Base-by-base conservation (phyloP, 1,140 invertebrate genomes). In the Drosophila pseudoananassae region DNA sequence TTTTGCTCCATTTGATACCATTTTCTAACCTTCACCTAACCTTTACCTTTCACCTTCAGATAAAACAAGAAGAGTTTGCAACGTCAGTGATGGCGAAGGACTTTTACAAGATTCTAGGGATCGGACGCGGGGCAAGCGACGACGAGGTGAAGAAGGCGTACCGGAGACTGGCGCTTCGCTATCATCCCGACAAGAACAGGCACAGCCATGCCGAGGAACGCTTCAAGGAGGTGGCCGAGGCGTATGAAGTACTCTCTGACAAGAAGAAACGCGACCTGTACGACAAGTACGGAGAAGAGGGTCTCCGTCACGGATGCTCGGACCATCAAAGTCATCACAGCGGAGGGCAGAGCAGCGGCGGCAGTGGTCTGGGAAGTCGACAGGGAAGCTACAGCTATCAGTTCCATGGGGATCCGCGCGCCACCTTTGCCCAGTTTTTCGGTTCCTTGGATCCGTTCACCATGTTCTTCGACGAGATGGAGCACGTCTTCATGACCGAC, bases 141-240 rank as follows among this genome's bases (percentile, higher is more conserved):
- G 97, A 98, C 54, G 97, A 98, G 88, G 96, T 98, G 46, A 98
- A 97, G 91, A 97, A 97, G 93, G 96, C 96, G 36, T 98, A 98
- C 90, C 94, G 96, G 78, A 97, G 96, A 93, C 92, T 88, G 54
- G 97, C 97, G 1, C 93, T 98, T 53, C 97, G 97, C 92, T 97
- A 95, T 92, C 97, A 98, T 92, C 97, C 97, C 14, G 97, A 98
- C 92, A 98, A 98, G 93, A 98, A 98, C 93, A 96, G 97, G 89
- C 97, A 97, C 93, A 95, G 96, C 57, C 96, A 97, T 84, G 97
- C 97, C 23, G 94, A 96, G 15, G 97, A 92, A 4, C 92, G 96
- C 94, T 98, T 98, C 90, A 98, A 98, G 93, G 97, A 98, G 93
- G 96, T 98, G 56, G 98, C 98, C 92, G 94, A 96, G 73, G 97